phyloP scores from a whole-genome alignment of 2,113 vertebrate species.

The Falcunculus frontatus region DNA sequence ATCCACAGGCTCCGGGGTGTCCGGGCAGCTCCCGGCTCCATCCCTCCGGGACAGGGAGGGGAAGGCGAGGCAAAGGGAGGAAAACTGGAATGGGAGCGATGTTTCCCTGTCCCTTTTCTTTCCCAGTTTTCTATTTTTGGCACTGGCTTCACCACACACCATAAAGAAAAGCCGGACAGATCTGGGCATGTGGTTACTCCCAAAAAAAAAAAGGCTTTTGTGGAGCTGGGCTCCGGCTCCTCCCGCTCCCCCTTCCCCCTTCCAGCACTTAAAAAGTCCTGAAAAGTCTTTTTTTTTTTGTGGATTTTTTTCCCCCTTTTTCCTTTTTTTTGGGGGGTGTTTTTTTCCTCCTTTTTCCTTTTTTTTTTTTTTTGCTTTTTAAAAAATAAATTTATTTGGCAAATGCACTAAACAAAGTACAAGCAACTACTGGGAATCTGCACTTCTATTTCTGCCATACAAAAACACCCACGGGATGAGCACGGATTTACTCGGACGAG shows the following conservation, averaged over 20 bases:
- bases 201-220: neutral
- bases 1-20: neutral
- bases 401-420: neutral
- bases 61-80: neutral
- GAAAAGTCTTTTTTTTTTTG: neutral
- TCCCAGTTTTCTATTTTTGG: neutral
- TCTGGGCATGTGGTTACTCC: neutral
- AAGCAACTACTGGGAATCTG: neutral
- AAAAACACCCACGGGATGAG: neutral
- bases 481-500: neutral
- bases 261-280: neutral
- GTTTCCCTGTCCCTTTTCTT: neutral
- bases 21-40: neutral
- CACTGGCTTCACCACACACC: neutral
- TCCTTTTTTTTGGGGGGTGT: neutral
- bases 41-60: neutral
- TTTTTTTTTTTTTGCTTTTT: too few species aligned
- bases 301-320: neutral
- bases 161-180: neutral
- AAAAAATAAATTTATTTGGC: neutral
- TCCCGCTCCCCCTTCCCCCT: neutral
- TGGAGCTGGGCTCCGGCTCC: neutral
- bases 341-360: rapidly evolving
- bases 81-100: neutral
- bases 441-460: neutral